Percentiles rank a stretch among this genome's conserved stretches.
These are phyloP conservation scores for Dendroctonus valens DNA, from an alignment of 1,140 invertebrate species.

Conservation along the genomic window DNA sequence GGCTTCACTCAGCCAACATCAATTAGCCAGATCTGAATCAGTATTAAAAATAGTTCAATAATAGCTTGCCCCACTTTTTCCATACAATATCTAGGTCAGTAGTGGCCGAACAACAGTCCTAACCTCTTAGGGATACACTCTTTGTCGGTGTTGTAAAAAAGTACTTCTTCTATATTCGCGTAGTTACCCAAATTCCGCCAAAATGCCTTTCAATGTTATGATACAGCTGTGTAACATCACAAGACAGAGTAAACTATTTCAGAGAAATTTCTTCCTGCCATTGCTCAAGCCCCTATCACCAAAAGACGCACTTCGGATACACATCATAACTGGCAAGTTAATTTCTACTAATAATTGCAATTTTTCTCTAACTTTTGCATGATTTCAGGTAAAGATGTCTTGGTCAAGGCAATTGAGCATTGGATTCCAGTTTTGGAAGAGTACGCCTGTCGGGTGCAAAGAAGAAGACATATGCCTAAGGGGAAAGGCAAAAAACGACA, in stretches of 20 bases:
- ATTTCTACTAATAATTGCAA: background rate
- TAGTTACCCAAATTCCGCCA: conserved; percentile 27
- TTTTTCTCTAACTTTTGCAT: conserved; percentile 7
- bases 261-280: conserved; percentile 80
- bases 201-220: conserved; percentile 49
- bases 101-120: conserved; percentile 27
- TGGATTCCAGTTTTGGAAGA: conserved; percentile 74
- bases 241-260: conserved; percentile 72
- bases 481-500: conserved; percentile 62
- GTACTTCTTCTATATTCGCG: background rate
- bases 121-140: conserved; percentile 32
- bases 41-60: conserved; percentile 28
- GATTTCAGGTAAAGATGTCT: conserved; percentile 50
- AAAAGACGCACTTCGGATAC: conserved; percentile 67
- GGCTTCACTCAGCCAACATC: conserved; percentile 9
- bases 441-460: conserved; percentile 50
- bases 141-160: conserved; percentile 9
- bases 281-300: conserved; percentile 77
- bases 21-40: conserved; percentile 15
- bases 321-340: conserved; percentile 43
- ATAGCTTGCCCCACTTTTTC: conserved; percentile 26
- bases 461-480: conserved; percentile 42
- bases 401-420: conserved; percentile 52
- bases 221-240: conserved; percentile 79
- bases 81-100: conserved; percentile 32